A percentile compares a stretch with the other conserved stretches of the same genome.
Conservation (phyloP, 2,113 vertebrate genomes). For the Scomber colias region DNA sequence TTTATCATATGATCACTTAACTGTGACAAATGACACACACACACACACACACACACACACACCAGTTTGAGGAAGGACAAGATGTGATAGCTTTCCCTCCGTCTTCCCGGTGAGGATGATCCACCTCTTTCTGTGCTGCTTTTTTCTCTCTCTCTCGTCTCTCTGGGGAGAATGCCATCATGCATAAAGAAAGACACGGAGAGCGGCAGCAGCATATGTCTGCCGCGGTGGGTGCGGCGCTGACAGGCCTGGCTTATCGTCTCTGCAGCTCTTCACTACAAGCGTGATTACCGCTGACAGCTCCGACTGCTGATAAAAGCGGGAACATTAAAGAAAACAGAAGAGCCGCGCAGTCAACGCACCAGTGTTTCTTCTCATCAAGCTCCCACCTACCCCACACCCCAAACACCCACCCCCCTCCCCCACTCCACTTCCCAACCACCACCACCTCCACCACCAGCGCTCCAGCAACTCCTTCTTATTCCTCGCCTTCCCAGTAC, state of each 20-base stretch:
- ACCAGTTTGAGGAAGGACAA: slow-evolving; percentile 35
- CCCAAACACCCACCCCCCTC: slow-evolving; percentile 25
- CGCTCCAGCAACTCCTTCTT: slow-evolving; percentile 47
- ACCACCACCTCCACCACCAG: slow-evolving; percentile 52
- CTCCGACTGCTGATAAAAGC: slow-evolving; percentile 85
- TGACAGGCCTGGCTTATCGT: slow-evolving; percentile 84
- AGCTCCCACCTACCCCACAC: slow-evolving; percentile 16
- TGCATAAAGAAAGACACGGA: slow-evolving; percentile 65
- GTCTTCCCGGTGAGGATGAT: slow-evolving; percentile 59
- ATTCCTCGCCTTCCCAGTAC: slow-evolving; percentile 54
- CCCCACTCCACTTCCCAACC: slow-evolving; percentile 4
- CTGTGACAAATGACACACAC: slow-evolving; percentile 17
- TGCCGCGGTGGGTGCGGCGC: slow-evolving; percentile 68
- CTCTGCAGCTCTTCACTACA: slow-evolving; percentile 74
- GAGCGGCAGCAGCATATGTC: slow-evolving; percentile 78
- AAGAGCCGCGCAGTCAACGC: slow-evolving; percentile 65
- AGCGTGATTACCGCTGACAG: slow-evolving; percentile 85
- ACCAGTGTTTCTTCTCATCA: slow-evolving; percentile 78
- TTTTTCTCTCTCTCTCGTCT: slow-evolving; percentile 42
- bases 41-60: slow-evolving; percentile 13
- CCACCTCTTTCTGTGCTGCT: slow-evolving; percentile 43
- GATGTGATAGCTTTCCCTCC: slow-evolving; percentile 44
- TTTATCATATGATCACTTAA: slow-evolving; percentile 13
- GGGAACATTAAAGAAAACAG: slow-evolving; percentile 85
- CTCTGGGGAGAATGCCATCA: slow-evolving; percentile 77